These are phyloP conservation scores for Toxonevra muliebris DNA, from an alignment of 2,888 invertebrate genomes.

Conservation along the genomic window DNA sequence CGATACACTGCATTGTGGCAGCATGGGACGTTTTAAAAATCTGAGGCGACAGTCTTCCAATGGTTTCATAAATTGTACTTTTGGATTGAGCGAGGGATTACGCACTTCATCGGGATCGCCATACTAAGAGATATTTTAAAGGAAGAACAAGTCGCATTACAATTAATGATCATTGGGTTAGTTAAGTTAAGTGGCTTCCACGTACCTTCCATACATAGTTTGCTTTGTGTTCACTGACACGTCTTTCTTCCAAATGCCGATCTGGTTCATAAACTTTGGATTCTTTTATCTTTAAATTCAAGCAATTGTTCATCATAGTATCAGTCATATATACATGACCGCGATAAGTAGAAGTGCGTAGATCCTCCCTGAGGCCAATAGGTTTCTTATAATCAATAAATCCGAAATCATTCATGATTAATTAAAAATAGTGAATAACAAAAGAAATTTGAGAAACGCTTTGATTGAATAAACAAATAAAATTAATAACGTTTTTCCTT, in stretches of 20 bases:
- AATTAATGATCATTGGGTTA: not conserved
- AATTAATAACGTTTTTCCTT: too few relatives aligned
- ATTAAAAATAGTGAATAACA: not conserved
- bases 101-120: slow-evolving; percentile 47
- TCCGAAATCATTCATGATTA: slow-evolving; percentile 50
- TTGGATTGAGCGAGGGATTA: slow-evolving; percentile 52
- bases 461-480: too few relatives aligned
- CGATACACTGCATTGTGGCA: slow-evolving; percentile 48
- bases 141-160: not conserved
- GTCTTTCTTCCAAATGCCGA: slow-evolving; percentile 44
- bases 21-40: slow-evolving; percentile 51
- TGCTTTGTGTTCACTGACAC: slow-evolving; percentile 43
- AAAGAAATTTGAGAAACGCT: too few relatives aligned
- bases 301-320: slow-evolving; percentile 44
- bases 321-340: slow-evolving; percentile 53
- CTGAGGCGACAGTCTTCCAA: slow-evolving; percentile 51
- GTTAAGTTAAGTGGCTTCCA: not conserved
- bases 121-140: slow-evolving; percentile 41
- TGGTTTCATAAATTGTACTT: slow-evolving; percentile 51
- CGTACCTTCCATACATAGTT: slow-evolving; percentile 55
- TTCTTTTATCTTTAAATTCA: slow-evolving; percentile 43
- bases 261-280: slow-evolving; percentile 46
- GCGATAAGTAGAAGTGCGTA: slow-evolving; percentile 57
- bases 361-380: slow-evolving; percentile 48
- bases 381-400: slow-evolving; percentile 56